Evolutionary conservation across 1,140 invertebrate genomes (phyloP).

Genomic region (Scylla paramamosain): DNA sequence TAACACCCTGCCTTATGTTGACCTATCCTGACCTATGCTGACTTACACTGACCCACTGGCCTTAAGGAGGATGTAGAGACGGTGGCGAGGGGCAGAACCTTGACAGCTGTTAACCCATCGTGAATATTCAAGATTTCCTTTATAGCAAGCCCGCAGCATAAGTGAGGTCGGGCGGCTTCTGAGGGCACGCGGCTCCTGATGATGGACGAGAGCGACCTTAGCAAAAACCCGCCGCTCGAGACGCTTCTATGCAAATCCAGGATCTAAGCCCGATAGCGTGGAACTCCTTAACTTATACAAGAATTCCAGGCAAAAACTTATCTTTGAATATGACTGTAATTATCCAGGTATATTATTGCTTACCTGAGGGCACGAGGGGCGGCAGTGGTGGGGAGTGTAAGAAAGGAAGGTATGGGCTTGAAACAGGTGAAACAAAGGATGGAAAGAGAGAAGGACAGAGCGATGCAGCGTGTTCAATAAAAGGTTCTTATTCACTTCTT

Average conservation of each 20-base stretch:
- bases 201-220: conserved; percentile 19
- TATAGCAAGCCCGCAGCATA: background rate
- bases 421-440: background rate
- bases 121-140: conserved; percentile 11
- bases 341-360: background rate
- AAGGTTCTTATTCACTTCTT: background rate
- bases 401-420: background rate
- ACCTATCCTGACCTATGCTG: background rate
- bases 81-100: background rate
- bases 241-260: conserved; percentile 3
- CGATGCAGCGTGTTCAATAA: too few species aligned
- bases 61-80: background rate
- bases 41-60: background rate
- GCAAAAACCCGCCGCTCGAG: background rate
- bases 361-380: background rate
- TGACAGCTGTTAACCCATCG: background rate
- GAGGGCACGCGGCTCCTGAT: background rate
- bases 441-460: background rate
- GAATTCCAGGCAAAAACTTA: background rate
- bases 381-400: background rate
- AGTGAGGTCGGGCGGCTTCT: conserved; percentile 4
- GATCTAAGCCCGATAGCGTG: conserved; percentile 3
- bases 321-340: background rate
- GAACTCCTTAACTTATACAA: conserved; percentile 12
- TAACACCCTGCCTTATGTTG: background rate